These are phyloP conservation scores for Bubalus kerabau DNA, from an alignment of 2,113 vertebrate genomes.

Conservation along the genomic window DNA sequence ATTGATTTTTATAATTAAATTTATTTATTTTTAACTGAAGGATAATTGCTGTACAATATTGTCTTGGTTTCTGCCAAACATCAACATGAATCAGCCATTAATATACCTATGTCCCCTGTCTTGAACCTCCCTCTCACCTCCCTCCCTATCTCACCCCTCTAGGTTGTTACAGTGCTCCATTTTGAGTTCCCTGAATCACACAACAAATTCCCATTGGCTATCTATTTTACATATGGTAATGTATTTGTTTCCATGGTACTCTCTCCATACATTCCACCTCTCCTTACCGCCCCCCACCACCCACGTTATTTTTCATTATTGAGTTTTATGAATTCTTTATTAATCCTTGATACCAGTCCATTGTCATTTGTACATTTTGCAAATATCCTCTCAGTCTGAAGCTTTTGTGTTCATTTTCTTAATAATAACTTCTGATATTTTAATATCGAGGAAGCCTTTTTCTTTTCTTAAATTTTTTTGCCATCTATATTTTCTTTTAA, in stretches of 20 bases:
- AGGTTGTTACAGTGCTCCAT: background rate
- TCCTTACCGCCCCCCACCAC: background rate
- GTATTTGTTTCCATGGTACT: background rate
- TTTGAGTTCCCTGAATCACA: background rate
- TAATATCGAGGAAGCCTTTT: background rate
- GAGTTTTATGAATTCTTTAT: background rate
- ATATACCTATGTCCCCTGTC: background rate
- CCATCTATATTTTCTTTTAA: background rate
- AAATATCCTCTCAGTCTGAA: background rate
- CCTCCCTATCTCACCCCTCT: background rate
- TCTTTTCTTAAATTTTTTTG: background rate
- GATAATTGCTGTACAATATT: background rate
- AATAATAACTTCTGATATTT: background rate
- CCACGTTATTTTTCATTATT: background rate
- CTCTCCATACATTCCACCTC: background rate
- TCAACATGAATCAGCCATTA: background rate
- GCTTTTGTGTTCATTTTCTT: background rate
- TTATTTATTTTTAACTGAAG: background rate
- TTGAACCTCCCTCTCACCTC: background rate
- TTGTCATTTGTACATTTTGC: background rate
- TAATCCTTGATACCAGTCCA: background rate
- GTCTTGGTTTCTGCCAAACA: background rate
- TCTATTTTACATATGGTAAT: background rate
- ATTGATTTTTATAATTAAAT: background rate
- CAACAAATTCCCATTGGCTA: background rate